Conservation (phyloP, 1,140 invertebrate genomes). For the Asbolus verrucosus region DNA sequence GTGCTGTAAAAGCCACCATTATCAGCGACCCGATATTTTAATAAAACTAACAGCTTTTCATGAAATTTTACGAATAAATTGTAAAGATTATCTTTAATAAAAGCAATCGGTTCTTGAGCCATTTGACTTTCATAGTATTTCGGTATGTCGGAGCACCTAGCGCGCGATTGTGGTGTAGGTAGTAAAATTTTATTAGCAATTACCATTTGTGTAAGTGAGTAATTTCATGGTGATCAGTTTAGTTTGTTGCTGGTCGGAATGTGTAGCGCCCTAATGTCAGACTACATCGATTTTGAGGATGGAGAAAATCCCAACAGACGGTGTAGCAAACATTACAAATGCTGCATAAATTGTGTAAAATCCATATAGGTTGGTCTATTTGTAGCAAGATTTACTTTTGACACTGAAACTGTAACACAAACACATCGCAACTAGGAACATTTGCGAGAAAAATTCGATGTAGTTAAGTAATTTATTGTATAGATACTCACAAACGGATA, state of each 20-base stretch:
- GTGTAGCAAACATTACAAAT: constrained; percentile 17
- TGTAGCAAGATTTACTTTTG: constrained; percentile 3
- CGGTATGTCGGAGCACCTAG: background rate
- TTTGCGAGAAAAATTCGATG: background rate
- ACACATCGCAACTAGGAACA: background rate
- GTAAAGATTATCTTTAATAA: too few species aligned
- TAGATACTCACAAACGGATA: background rate
- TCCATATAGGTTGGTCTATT: constrained; percentile 17
- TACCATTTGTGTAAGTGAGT: constrained; percentile 25
- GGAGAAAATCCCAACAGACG: constrained; percentile 26
- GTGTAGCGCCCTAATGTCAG: constrained; percentile 11
- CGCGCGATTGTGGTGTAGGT: background rate
- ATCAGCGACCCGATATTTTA: constrained; percentile 5
- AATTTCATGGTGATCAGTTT: constrained; percentile 34
- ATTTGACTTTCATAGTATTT: constrained; percentile 10
- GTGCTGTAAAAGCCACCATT: background rate
- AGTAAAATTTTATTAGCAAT: constrained; percentile 25
- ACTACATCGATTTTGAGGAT: constrained; percentile 26
- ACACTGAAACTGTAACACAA: background rate
- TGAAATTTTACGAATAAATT: too few species aligned
- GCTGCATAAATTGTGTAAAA: constrained; percentile 24
- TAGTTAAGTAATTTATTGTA: background rate
- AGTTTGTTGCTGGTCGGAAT: constrained; percentile 15
- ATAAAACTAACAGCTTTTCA: constrained; percentile 15
- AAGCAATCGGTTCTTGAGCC: constrained; percentile 6